Evolutionary conservation across 2,113 vertebrate genomes (phyloP).

Genomic region (human (Homo sapiens)): GRCh38 chr2:41252501-41253000

Average conservation of each 20-base stretch:
- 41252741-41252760: slow-evolving; percentile 25
- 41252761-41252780: neutral
- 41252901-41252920: neutral
- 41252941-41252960: neutral
- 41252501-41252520: neutral
- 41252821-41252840: neutral
- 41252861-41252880: neutral
- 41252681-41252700: slow-evolving; percentile 3
- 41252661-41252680: neutral
- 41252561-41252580: neutral
- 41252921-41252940: neutral
- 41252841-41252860: neutral
- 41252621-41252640: neutral
- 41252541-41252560: neutral
- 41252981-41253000: neutral
- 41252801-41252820: neutral
- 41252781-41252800: neutral
- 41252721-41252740: neutral
- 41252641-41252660: neutral
- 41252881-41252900: neutral
- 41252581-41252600: slow-evolving; percentile 13
- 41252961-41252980: slow-evolving; percentile 1
- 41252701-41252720: neutral
- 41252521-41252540: neutral
- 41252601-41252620: neutral